Evolutionary conservation across 2,888 invertebrate genomes (phyloP).

Genomic region (Zhuqinia jingwanae): DNA sequence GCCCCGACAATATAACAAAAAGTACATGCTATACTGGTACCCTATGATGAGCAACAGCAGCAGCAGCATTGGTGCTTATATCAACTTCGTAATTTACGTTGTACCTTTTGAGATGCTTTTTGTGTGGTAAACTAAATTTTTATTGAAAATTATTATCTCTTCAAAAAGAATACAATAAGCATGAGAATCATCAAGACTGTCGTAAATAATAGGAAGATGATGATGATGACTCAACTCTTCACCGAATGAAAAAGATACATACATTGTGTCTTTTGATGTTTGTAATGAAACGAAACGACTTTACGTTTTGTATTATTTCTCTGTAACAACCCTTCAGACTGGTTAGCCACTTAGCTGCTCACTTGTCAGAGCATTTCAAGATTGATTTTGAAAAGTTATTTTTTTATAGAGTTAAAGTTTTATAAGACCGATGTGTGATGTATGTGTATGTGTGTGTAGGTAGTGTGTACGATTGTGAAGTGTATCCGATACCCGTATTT

Average conservation of each 20-base stretch:
- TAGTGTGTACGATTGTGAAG: neutral
- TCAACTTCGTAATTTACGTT: neutral
- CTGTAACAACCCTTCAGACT: constrained; percentile 45
- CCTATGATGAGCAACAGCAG: too few relatives aligned
- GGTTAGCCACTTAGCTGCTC: constrained; percentile 53
- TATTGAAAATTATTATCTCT: neutral
- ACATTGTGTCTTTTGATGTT: neutral
- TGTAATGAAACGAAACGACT: neutral
- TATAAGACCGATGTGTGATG: neutral
- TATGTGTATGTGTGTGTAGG: neutral
- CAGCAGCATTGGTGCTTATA: neutral
- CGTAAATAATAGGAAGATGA: neutral
- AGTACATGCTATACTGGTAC: too few relatives aligned
- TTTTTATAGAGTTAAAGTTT: neutral
- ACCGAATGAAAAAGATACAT: constrained; percentile 17
- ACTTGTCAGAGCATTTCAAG: constrained; percentile 41
- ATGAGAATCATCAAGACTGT: neutral
- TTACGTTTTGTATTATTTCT: neutral
- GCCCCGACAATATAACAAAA: too few relatives aligned
- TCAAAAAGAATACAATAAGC: neutral
- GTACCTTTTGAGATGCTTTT: neutral
- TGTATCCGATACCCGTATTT: neutral
- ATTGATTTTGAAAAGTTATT: constrained; percentile 26
- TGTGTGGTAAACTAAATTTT: neutral
- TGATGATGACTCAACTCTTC: constrained; percentile 7